Evolutionary conservation across 2,888 invertebrate genomes (phyloP), one percentile per base, ranked within the genome.

Genomic region (Brachyptera putata): DNA sequence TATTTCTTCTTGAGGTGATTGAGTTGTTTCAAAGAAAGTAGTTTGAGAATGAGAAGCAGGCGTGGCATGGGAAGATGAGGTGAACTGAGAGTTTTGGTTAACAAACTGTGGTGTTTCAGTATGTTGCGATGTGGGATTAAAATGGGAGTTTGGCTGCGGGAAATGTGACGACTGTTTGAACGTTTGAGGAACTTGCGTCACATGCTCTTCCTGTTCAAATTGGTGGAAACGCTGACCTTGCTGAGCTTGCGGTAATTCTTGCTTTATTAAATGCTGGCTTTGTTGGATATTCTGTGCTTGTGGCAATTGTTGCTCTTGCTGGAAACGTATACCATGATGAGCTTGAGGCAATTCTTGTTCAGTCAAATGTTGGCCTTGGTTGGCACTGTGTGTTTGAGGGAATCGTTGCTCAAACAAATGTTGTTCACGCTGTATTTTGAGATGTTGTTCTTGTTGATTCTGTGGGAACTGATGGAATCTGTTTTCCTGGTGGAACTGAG

Each of bases 181-280:
- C 3, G 39, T 14, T 37, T 37, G 39, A 16, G 39, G 39, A 34
- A 34, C 11, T 34, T 34, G 34, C 11, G n/a, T n/a, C n/a, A n/a
- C n/a, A n/a, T 34, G 34, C 11, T 65, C 82, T 80, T 64, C 82
- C 77, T 39, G 77, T 68, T 36, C 82, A 77, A 26, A 78, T 79
- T 30, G 76, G 71, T 53, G 81, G 75, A 14, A 81, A 80, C 2
- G 74, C 69, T 11, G 73, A 66, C 24, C 75, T 69, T 64, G 75
- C n/a, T n/a, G n/a, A n/a, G n/a, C n/a, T n/a, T n/a, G n/a, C n/a
- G n/a, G n/a, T n/a, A n/a, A n/a, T n/a, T n/a, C n/a, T n/a, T n/a
- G n/a, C n/a, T n/a, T n/a, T n/a, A n/a, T n/a, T n/a, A n/a, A n/a
- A n/a, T n/a, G 77, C 9, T 55, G 55, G 13, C 21, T 21, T 55